phyloP scores from a whole-genome alignment of 2,888 invertebrate species.

The Nematopogon swammerdamellus region DNA sequence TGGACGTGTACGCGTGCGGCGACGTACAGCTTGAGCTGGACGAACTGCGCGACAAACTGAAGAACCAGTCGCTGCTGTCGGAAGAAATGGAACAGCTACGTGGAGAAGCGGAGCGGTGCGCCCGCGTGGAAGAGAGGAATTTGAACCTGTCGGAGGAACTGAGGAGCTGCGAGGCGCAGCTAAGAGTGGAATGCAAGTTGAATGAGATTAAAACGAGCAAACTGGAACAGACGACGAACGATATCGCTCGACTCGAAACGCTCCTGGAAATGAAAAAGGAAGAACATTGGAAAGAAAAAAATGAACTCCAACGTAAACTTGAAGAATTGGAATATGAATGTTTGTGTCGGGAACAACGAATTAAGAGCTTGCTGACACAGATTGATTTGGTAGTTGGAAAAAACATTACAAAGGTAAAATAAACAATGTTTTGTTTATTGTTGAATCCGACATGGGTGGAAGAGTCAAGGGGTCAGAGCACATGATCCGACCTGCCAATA shows the following conservation, averaged over 20 bases:
- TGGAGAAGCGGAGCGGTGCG: conserved; percentile 26
- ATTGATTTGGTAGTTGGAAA: conserved; percentile 45
- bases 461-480: too few species aligned
- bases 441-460: neutral
- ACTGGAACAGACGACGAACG: conserved; percentile 28
- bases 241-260: conserved; percentile 31
- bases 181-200: conserved; percentile 27
- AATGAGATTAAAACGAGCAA: conserved; percentile 22
- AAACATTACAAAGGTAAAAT: conserved; percentile 22
- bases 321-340: conserved; percentile 52
- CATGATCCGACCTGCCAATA: too few species aligned
- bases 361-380: conserved; percentile 48
- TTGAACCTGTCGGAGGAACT: conserved; percentile 37
- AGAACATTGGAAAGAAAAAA: conserved; percentile 44
- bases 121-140: conserved; percentile 36
- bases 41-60: neutral
- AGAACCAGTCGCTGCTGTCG: neutral
- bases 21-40: neutral
- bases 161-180: conserved; percentile 30
- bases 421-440: neutral
- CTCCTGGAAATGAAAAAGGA: conserved; percentile 29
- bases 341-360: conserved; percentile 57
- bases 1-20: too few species aligned
- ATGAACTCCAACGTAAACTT: conserved; percentile 41
- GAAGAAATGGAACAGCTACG: conserved; percentile 27